Evolutionary conservation across 1,140 invertebrate species (phyloP).

Genomic region (Aethina tumida): DNA sequence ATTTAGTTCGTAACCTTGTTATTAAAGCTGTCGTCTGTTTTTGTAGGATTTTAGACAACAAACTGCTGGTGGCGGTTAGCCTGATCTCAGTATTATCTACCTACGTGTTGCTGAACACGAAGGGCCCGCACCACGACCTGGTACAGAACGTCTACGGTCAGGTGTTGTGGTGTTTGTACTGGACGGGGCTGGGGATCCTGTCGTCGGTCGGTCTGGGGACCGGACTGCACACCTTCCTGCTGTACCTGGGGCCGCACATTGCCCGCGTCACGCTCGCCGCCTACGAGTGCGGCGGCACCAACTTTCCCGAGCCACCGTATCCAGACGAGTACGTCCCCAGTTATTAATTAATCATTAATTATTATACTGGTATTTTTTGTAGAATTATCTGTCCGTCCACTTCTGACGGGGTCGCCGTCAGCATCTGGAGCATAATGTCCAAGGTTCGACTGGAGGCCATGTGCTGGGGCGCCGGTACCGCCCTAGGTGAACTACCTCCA

Average conservation of each 20-base stretch:
- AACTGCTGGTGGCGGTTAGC: constrained; percentile 35
- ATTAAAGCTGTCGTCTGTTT: constrained; percentile 9
- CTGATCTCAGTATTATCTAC: constrained; percentile 36
- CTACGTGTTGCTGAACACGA: constrained; percentile 36
- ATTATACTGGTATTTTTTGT: constrained; percentile 19
- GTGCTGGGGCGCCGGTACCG: constrained; percentile 97
- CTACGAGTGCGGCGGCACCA: constrained; percentile 88
- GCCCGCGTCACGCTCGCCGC: constrained; percentile 94
- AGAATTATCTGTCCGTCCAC: constrained; percentile 69
- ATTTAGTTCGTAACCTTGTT: background rate
- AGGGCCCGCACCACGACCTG: constrained; percentile 39
- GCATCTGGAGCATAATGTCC: constrained; percentile 82
- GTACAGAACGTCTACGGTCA: constrained; percentile 39
- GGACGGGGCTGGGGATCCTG: constrained; percentile 90
- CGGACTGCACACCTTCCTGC: constrained; percentile 94
- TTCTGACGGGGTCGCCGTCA: constrained; percentile 44
- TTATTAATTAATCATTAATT: constrained; percentile 5
- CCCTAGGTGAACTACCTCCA: constrained; percentile 89
- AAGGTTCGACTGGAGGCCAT: constrained; percentile 96
- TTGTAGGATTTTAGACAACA: constrained; percentile 44
- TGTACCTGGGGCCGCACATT: constrained; percentile 91
- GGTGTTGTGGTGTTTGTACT: constrained; percentile 77
- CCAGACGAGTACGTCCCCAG: constrained; percentile 60
- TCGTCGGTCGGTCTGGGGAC: constrained; percentile 97
- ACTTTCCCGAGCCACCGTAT: constrained; percentile 91